A percentile compares a stretch with the other conserved stretches of the same genome.
Conservation (phyloP, 2,888 invertebrate genomes). For the Celastrina argiolus region DNA sequence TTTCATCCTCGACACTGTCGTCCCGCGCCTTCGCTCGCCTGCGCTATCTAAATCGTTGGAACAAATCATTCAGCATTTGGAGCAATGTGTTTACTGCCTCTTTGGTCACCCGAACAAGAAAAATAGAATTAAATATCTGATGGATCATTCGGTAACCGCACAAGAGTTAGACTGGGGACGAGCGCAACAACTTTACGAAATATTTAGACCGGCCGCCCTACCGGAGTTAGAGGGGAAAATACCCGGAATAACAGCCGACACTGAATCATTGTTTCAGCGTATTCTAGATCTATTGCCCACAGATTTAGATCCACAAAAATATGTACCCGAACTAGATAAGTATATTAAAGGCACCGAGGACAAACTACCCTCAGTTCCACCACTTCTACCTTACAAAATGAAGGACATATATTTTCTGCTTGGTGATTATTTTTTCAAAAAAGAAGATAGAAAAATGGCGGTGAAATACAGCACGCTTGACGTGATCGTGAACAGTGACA, state of each 20-base stretch:
- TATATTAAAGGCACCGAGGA: slow-evolving; percentile 81
- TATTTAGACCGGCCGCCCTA: slow-evolving; percentile 86
- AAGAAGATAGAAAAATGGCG: slow-evolving; percentile 85
- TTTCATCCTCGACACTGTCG: slow-evolving; percentile 85
- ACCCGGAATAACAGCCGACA: slow-evolving; percentile 89
- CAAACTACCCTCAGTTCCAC: slow-evolving; percentile 73
- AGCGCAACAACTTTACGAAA: slow-evolving; percentile 86
- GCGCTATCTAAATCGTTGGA: slow-evolving; percentile 80
- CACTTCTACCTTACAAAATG: slow-evolving; percentile 78
- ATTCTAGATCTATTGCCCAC: slow-evolving; percentile 83
- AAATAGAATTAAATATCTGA: slow-evolving; percentile 79
- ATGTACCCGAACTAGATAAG: slow-evolving; percentile 79
- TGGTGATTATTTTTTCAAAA: slow-evolving; percentile 95
- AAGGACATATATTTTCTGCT: slow-evolving; percentile 92
- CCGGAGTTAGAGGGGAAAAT: slow-evolving; percentile 89
- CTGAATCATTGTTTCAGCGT: slow-evolving; percentile 84
- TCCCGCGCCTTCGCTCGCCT: slow-evolving; percentile 83
- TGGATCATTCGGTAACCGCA: slow-evolving; percentile 86
- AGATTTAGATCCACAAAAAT: slow-evolving; percentile 81
- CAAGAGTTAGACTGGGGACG: slow-evolving; percentile 84
- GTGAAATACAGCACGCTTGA: slow-evolving; percentile 90
- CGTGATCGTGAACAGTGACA: slow-evolving; percentile 85
- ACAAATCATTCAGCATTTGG: slow-evolving; percentile 86
- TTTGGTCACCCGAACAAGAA: slow-evolving; percentile 87
- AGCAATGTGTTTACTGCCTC: slow-evolving; percentile 90